These are phyloP conservation scores for Matsumyia berberina DNA, from an alignment of 2,888 invertebrate species.

Conservation along the genomic window DNA sequence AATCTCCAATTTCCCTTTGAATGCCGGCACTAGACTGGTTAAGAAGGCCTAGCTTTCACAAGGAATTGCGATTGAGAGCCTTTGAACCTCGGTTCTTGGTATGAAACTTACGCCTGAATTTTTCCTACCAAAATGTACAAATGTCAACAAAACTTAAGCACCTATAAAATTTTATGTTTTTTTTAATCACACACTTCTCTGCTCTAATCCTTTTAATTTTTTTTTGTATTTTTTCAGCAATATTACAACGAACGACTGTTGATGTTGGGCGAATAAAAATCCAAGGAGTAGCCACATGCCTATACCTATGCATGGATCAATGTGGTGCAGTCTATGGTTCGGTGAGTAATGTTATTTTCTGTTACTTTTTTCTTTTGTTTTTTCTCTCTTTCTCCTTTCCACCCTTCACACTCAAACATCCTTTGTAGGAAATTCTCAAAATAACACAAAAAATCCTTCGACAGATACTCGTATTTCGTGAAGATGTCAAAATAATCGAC, in stretches of 20 bases:
- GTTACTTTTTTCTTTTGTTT: not conserved
- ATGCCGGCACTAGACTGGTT: too few species aligned
- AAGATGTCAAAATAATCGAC: constrained; percentile 69
- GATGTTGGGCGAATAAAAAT: constrained; percentile 93
- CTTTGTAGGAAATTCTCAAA: not conserved
- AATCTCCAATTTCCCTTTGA: too few species aligned
- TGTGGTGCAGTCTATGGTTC: constrained; percentile 94
- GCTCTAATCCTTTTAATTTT: not conserved
- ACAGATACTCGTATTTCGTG: constrained; percentile 63
- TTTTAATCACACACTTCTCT: too few species aligned
- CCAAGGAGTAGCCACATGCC: constrained; percentile 94
- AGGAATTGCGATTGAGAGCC: too few species aligned
- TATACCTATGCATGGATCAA: constrained; percentile 95
- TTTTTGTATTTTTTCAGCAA: constrained; percentile 86
- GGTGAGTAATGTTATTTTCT: constrained; percentile 87
- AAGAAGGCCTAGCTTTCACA: too few species aligned
- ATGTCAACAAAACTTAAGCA: too few species aligned
- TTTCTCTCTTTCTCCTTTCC: not conserved
- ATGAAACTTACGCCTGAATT: too few species aligned
- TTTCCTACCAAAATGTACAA: too few species aligned
- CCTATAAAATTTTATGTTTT: too few species aligned
- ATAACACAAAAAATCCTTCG: too few species aligned
- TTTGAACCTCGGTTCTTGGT: too few species aligned
- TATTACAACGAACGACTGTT: constrained; percentile 89
- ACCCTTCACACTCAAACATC: not conserved